Percentiles rank a stretch among this genome's conserved stretches.
Conservation (phyloP, 1,140 invertebrate genomes). For the Apis laboriosa region DNA sequence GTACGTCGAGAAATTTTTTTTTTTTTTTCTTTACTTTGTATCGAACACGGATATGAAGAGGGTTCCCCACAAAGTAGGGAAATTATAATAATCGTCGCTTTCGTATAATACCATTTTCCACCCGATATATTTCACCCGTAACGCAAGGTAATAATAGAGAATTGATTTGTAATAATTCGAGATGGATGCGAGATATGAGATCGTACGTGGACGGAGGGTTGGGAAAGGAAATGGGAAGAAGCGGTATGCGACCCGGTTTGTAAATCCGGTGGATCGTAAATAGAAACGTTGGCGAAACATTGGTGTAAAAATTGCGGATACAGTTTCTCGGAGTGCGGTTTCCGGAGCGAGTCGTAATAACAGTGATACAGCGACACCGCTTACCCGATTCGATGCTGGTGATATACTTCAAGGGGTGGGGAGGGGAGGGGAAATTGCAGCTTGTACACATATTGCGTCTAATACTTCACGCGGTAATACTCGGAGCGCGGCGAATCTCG, state of each 20-base stretch:
- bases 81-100: too few species aligned
- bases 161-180: too few species aligned
- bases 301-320: constrained; percentile 24
- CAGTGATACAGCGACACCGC: constrained; percentile 43
- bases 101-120: too few species aligned
- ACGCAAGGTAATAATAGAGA: too few species aligned
- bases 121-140: too few species aligned
- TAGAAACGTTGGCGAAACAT: background rate
- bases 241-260: background rate
- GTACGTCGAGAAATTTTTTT: too few species aligned
- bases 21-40: too few species aligned
- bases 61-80: too few species aligned
- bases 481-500: background rate
- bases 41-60: too few species aligned
- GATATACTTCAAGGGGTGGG: constrained; percentile 33
- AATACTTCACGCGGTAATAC: constrained; percentile 32
- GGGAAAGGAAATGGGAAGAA: background rate
- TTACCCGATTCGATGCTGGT: constrained; percentile 20
- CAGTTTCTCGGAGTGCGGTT: constrained; percentile 16
- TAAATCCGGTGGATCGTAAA: background rate
- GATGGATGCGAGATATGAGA: too few species aligned
- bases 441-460: constrained; percentile 34
- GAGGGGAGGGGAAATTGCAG: constrained; percentile 28
- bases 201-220: too few species aligned
- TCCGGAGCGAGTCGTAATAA: constrained; percentile 27